Conservation (phyloP, 2,113 vertebrate species). For the Sinosuthora webbiana region DNA sequence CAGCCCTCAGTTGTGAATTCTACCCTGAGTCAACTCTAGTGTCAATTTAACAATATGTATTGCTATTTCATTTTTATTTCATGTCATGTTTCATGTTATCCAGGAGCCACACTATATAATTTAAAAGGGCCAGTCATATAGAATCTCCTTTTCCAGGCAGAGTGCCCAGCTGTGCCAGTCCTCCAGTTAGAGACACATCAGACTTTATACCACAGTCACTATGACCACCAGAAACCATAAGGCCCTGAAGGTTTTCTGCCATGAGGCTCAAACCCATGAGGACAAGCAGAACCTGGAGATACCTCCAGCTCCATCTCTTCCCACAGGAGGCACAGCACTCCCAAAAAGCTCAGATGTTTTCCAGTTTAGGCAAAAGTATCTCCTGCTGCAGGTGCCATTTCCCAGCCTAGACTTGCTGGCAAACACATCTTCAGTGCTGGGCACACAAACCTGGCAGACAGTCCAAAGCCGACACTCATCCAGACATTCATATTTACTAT, state of each 20-base stretch:
- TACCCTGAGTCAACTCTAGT: background rate
- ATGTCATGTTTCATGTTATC: background rate
- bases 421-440: rapidly evolving
- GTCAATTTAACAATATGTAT: background rate
- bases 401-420: background rate
- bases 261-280: background rate
- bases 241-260: background rate
- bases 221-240: background rate
- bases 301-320: background rate
- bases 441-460: background rate
- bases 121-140: background rate
- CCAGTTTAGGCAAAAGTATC: background rate
- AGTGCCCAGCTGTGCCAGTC: background rate
- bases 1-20: background rate
- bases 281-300: background rate
- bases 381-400: background rate
- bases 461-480: background rate
- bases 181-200: background rate
- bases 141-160: background rate
- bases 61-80: background rate
- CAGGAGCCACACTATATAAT: background rate
- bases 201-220: background rate
- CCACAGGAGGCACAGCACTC: background rate
- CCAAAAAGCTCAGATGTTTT: background rate
- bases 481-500: background rate